Evolutionary conservation across 2,888 invertebrate genomes (phyloP).

Genomic region (Pseudococcus jackbeardsleyi): DNA sequence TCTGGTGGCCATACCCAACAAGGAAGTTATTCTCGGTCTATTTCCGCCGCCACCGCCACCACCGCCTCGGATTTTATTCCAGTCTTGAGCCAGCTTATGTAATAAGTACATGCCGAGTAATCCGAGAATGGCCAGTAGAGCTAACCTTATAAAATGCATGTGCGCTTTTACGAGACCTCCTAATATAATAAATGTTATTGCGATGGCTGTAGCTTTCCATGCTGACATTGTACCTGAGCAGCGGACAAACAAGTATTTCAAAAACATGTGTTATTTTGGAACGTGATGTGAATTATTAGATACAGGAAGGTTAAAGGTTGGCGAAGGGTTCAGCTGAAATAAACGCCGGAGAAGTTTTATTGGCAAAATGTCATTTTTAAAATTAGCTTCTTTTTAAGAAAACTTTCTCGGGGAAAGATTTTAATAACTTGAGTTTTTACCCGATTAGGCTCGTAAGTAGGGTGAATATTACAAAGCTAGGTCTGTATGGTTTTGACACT

Average conservation of each 20-base stretch:
- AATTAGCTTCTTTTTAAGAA: neutral
- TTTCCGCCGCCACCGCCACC: constrained; percentile 66
- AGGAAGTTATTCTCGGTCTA: constrained; percentile 69
- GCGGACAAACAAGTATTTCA: constrained; percentile 34
- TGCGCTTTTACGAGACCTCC: constrained; percentile 70
- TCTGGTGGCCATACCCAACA: constrained; percentile 63
- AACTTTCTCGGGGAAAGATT: neutral
- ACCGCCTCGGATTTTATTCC: constrained; percentile 69
- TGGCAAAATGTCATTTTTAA: neutral
- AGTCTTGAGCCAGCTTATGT: constrained; percentile 71
- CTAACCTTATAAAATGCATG: constrained; percentile 70
- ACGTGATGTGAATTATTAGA: constrained; percentile 2
- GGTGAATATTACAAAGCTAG: neutral
- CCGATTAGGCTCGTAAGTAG: neutral
- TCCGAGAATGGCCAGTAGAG: constrained; percentile 71
- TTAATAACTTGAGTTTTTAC: constrained; percentile 4
- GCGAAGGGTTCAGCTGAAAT: too few species aligned
- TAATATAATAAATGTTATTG: constrained; percentile 65
- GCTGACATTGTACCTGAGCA: constrained; percentile 53
- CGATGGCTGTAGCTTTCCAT: constrained; percentile 58
- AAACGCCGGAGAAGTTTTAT: neutral
- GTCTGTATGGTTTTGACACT: neutral
- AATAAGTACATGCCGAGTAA: constrained; percentile 72
- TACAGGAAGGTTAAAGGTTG: constrained; percentile 23
- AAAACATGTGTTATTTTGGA: neutral